Evolutionary conservation across 2,113 vertebrate species (phyloP).

Genomic region (Urocitellus parryii): DNA sequence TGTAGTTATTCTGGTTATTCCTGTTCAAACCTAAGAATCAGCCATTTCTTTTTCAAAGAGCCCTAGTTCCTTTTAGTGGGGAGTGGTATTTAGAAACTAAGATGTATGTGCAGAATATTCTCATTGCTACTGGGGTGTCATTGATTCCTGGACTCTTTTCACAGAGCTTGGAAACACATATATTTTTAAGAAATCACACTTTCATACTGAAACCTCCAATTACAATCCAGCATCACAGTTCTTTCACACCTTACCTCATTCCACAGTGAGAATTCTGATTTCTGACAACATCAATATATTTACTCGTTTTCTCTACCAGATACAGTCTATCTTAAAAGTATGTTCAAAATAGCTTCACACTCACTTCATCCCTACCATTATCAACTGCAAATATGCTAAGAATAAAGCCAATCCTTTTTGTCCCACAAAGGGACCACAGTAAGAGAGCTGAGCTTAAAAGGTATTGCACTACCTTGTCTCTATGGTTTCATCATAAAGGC

Average conservation of each 20-base stretch:
- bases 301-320: conserved; percentile 9
- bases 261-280: conserved; percentile 21
- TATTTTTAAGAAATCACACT: conserved; percentile 14
- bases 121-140: not conserved
- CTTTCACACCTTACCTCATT: conserved; percentile 23
- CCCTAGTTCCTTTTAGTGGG: not conserved
- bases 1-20: not conserved
- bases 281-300: not conserved
- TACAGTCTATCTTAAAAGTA: not conserved
- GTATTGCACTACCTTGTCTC: not conserved
- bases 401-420: not conserved
- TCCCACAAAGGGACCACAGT: not conserved
- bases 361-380: not conserved
- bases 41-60: not conserved
- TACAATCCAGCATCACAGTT: not conserved
- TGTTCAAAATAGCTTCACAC: conserved; percentile 1
- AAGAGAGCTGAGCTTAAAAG: not conserved
- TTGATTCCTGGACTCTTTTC: not conserved
- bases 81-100: not conserved
- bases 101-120: not conserved
- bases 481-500: not conserved
- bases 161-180: not conserved
- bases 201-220: not conserved
- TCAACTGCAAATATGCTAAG: not conserved
- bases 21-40: not conserved